phyloP scores from a whole-genome alignment of 2,888 invertebrate species.

The Ichneumon xanthorius region DNA sequence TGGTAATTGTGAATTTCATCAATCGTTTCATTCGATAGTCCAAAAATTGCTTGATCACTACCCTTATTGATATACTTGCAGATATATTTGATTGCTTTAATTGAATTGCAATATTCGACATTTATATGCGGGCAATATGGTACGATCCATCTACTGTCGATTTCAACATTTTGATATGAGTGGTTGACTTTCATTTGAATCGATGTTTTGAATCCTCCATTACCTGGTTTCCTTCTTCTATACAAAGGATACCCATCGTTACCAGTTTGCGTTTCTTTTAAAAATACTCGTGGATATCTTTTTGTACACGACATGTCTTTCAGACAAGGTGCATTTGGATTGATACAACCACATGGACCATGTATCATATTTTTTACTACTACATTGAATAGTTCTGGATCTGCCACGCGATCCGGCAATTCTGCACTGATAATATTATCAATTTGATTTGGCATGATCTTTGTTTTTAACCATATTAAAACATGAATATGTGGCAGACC shows the following conservation, averaged over 20 bases:
- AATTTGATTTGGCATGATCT: slow-evolving; percentile 62
- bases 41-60: no score
- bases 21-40: no score
- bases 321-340: slow-evolving; percentile 82
- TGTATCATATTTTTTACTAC: slow-evolving; percentile 79
- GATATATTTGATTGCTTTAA: no score
- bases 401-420: slow-evolving; percentile 73
- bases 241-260: slow-evolving; percentile 81
- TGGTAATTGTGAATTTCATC: no score
- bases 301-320: slow-evolving; percentile 79
- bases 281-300: neutral
- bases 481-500: slow-evolving; percentile 78
- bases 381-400: slow-evolving; percentile 73
- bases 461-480: slow-evolving; percentile 72
- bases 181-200: no score
- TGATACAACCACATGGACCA: slow-evolving; percentile 80
- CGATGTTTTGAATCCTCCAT: slow-evolving; percentile 65
- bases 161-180: neutral
- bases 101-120: no score
- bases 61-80: no score
- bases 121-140: no score
- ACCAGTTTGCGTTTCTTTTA: slow-evolving; percentile 72
- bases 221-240: slow-evolving; percentile 69
- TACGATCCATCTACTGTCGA: slow-evolving; percentile 70
- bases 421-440: slow-evolving; percentile 66